Evolutionary conservation across 1,140 invertebrate genomes (phyloP).

Genomic region (Maniola jurtina): DNA sequence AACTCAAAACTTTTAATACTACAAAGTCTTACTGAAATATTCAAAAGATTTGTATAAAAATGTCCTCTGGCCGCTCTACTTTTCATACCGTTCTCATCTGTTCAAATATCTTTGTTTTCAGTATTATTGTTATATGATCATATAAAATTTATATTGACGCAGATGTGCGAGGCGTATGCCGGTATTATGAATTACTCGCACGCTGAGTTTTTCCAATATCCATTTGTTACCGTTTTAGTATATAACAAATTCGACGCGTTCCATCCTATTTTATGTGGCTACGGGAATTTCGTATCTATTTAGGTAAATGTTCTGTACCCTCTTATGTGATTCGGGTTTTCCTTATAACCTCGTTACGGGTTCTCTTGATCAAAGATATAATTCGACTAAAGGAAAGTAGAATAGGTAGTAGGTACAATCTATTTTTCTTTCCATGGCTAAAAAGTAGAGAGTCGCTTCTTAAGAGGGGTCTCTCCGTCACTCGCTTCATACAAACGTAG

Average conservation of each 20-base stretch:
- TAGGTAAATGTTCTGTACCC: conserved; percentile 12
- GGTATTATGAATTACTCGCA: conserved; percentile 15
- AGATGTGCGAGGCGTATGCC: conserved; percentile 9
- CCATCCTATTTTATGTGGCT: conserved; percentile 11
- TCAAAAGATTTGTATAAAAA: too few species aligned
- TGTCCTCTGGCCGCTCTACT: neutral
- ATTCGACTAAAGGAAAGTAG: too few species aligned
- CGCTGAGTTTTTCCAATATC: conserved; percentile 15
- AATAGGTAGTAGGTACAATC: too few species aligned
- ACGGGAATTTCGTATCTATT: neutral
- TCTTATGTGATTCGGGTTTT: neutral
- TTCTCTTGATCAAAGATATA: neutral
- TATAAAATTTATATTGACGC: conserved; percentile 15
- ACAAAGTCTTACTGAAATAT: too few species aligned
- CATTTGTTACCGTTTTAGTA: conserved; percentile 17
- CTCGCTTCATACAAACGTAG: too few species aligned
- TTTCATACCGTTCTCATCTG: too few species aligned
- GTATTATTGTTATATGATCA: conserved; percentile 8
- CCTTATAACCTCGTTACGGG: neutral
- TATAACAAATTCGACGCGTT: conserved; percentile 1
- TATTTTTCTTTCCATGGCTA: too few species aligned
- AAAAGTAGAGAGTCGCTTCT: too few species aligned
- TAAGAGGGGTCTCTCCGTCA: too few species aligned
- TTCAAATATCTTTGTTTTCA: neutral
- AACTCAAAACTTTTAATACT: too few species aligned